phyloP scores from a whole-genome alignment of 2,113 vertebrate genomes.

The Elanoides forficatus region DNA sequence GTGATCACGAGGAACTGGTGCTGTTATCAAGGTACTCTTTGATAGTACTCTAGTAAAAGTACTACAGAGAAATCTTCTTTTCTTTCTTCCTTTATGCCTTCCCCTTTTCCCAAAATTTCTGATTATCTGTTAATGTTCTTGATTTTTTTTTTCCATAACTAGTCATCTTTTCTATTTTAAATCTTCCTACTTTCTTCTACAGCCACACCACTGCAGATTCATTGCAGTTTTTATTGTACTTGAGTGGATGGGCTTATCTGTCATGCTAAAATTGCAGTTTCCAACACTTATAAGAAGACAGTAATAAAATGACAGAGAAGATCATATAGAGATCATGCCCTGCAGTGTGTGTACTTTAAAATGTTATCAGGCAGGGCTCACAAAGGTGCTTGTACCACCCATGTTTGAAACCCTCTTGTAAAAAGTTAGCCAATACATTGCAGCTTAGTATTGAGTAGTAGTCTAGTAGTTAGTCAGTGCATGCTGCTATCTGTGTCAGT shows the following conservation, averaged over 20 bases:
- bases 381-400: not conserved
- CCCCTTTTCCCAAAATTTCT: not conserved
- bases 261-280: not conserved
- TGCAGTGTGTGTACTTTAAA: not conserved
- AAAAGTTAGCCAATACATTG: not conserved
- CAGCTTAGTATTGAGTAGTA: not conserved
- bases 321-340: fast-evolving
- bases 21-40: not conserved
- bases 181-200: not conserved
- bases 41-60: not conserved
- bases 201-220: not conserved
- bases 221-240: not conserved
- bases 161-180: not conserved
- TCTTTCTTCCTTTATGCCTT: not conserved
- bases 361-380: not conserved
- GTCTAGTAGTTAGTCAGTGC: not conserved
- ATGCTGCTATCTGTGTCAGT: not conserved
- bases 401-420: not conserved
- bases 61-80: not conserved
- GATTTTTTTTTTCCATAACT: not conserved
- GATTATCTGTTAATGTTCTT: not conserved
- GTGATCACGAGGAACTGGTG: not conserved
- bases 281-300: not conserved
- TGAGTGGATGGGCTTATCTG: not conserved
- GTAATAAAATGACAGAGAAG: not conserved